Evolutionary conservation across 2,113 vertebrate genomes (phyloP).

Genomic region (Podarcis muralis): DNA sequence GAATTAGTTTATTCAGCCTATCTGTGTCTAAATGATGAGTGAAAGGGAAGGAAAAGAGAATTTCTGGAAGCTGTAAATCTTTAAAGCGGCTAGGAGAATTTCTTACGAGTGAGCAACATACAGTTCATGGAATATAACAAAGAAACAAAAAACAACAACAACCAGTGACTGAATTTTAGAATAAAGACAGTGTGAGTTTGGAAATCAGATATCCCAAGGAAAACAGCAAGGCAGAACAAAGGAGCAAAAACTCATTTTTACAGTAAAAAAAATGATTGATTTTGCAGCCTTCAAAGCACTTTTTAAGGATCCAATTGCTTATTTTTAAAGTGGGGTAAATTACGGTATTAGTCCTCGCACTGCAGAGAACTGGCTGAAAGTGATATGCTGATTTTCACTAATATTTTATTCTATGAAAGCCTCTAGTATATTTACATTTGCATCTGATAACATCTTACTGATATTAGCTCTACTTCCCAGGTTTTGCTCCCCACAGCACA

Average conservation of each 20-base stretch:
- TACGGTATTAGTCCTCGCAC: not conserved
- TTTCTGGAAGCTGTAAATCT: not conserved
- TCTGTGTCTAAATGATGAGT: conserved; percentile 41
- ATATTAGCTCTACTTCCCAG: not conserved
- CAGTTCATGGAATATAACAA: conserved; percentile 1
- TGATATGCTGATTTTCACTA: not conserved
- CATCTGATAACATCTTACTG: not conserved
- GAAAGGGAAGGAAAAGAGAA: not conserved
- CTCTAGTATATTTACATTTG: not conserved
- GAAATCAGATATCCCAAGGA: conserved; percentile 11
- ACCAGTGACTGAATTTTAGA: conserved; percentile 28
- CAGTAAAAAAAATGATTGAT: not conserved
- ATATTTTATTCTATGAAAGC: not conserved
- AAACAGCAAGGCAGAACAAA: not conserved
- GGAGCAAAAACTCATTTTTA: not conserved
- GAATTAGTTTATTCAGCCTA: conserved; percentile 25
- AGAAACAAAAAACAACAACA: not conserved
- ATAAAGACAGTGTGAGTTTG: not conserved
- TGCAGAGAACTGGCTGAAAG: not conserved
- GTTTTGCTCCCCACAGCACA: not conserved
- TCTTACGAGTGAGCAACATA: not conserved
- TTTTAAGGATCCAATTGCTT: not conserved
- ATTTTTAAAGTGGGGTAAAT: not conserved
- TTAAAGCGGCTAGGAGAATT: accelerated
- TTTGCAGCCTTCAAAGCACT: not conserved